phyloP scores from a whole-genome alignment of 2,797 vertebrate species.

The Pyrocephalus nanus region DNA sequence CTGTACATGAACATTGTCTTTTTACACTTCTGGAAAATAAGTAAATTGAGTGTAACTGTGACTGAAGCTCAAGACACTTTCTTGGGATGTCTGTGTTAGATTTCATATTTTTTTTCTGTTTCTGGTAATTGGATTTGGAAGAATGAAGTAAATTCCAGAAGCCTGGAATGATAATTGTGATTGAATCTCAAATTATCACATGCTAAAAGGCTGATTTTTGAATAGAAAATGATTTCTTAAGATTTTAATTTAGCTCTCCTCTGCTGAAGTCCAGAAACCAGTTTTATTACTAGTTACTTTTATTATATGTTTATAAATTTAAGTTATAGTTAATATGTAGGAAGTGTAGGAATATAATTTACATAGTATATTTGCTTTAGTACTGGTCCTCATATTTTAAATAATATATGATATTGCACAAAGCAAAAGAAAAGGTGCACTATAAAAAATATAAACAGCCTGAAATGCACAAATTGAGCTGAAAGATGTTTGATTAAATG shows the following conservation, averaged over 20 bases:
- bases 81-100: not conserved
- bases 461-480: not conserved
- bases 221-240: not conserved
- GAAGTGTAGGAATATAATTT: not conserved
- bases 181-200: not conserved
- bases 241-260: not conserved
- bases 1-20: not conserved
- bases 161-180: not conserved
- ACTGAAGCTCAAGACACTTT: not conserved
- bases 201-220: not conserved
- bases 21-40: not conserved
- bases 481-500: constrained; percentile 13
- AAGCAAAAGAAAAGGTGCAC: not conserved
- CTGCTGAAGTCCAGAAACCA: not conserved
- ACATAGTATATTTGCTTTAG: not conserved
- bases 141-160: not conserved
- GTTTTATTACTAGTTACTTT: not conserved
- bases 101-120: not conserved
- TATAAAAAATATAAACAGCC: not conserved
- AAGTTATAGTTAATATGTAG: not conserved
- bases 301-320: not conserved
- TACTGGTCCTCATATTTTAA: not conserved
- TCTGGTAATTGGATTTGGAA: not conserved
- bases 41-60: not conserved
- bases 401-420: not conserved